A percentile compares a stretch with the other conserved stretches of the same genome.
Conservation (phyloP, 1,140 invertebrate genomes). For the Ctenoplectra terminalis region DNA sequence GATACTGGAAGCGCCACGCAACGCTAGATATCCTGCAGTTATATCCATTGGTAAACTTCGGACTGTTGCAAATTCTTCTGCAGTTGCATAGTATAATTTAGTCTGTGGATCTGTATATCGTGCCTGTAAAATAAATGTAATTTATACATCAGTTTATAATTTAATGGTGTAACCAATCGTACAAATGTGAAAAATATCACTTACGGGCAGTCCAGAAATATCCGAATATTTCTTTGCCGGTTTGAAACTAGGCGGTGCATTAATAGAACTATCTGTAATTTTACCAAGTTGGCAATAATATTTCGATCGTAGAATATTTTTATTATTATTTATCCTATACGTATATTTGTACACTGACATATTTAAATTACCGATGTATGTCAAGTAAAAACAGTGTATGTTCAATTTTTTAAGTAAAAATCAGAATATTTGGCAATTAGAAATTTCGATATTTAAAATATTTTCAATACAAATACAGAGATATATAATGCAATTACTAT, state of each 20-base stretch:
- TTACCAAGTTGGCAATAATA: not conserved
- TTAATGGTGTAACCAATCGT: conserved; percentile 42
- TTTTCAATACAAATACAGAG: not conserved
- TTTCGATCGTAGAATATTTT: not conserved
- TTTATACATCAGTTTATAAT: conserved; percentile 34
- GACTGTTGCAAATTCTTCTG: conserved; percentile 93
- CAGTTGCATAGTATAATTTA: conserved; percentile 91
- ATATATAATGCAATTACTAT: not conserved
- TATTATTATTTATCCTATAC: not conserved
- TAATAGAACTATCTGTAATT: conserved; percentile 90
- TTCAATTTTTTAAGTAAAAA: not conserved
- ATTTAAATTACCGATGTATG: too few relatives aligned
- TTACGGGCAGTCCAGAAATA: conserved; percentile 92
- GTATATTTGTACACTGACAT: too few relatives aligned
- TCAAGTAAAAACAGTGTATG: too few relatives aligned
- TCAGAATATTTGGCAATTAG: not conserved
- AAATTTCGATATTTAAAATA: not conserved
- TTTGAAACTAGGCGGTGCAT: conserved; percentile 94
- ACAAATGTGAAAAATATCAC: conserved; percentile 61
- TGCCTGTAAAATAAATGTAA: conserved; percentile 84
- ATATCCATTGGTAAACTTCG: conserved; percentile 94
- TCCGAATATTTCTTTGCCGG: conserved; percentile 97
- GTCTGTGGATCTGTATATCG: conserved; percentile 96
- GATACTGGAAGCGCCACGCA: conserved; percentile 93
- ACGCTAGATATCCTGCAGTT: conserved; percentile 92